These are phyloP conservation scores for Drosophila athabasca DNA, from an alignment of 1,140 invertebrate genomes.

Conservation along the genomic window DNA sequence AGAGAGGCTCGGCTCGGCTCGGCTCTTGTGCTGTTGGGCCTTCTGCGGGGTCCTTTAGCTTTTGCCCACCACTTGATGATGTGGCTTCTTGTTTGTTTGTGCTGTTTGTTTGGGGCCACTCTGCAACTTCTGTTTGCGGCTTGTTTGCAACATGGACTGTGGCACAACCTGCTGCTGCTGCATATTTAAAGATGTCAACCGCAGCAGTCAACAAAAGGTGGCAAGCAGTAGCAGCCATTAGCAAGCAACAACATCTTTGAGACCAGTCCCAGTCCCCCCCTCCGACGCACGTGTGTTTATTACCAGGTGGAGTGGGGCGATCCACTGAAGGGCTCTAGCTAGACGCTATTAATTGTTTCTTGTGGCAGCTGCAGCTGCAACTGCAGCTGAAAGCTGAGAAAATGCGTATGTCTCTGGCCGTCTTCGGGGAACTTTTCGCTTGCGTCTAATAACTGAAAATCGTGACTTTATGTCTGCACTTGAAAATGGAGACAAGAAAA, in stretches of 20 bases:
- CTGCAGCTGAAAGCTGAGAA: constrained; percentile 24
- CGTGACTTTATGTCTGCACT: constrained; percentile 79
- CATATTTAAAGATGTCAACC: constrained; percentile 73
- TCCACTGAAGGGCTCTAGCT: constrained; percentile 24
- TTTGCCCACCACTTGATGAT: constrained; percentile 20
- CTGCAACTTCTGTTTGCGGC: constrained; percentile 63
- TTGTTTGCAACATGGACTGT: constrained; percentile 29
- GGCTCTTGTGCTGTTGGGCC: neutral
- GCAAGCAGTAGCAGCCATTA: constrained; percentile 65
- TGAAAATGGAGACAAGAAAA: constrained; percentile 53
- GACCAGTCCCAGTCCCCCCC: constrained; percentile 49
- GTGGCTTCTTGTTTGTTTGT: constrained; percentile 39
- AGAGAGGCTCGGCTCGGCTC: constrained; percentile 3
- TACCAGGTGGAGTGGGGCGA: constrained; percentile 1
- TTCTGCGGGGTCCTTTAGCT: constrained; percentile 8
- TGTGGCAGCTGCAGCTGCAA: constrained; percentile 47
- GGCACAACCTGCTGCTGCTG: constrained; percentile 52
- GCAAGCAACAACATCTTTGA: constrained; percentile 63
- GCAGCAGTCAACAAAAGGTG: constrained; percentile 68
- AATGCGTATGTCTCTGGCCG: constrained; percentile 20
- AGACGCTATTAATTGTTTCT: constrained; percentile 81
- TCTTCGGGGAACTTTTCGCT: constrained; percentile 56
- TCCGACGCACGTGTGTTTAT: constrained; percentile 45
- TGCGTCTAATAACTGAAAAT: constrained; percentile 79
- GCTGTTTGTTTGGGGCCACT: constrained; percentile 65